Base-by-base conservation (phyloP, 2,797 vertebrate species). In the Sphenopsis melanotis region DNA sequence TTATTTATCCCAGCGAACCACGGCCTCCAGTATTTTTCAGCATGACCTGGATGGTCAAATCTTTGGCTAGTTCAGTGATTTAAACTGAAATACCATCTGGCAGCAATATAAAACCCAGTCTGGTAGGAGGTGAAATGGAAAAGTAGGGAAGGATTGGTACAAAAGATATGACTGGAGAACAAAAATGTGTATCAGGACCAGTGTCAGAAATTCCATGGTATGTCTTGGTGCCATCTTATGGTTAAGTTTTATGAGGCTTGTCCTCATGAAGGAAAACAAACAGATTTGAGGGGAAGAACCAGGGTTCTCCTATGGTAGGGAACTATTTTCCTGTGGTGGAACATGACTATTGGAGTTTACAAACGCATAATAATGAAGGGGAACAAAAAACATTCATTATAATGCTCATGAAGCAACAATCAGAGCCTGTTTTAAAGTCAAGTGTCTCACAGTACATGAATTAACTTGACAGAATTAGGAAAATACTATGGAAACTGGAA, bases 381-480 rank as follows among this genome's bases (percentile, higher is more conserved):
- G 47, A 95, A 66, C 85, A 93, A 96, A 92, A 34, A 76, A n/a
- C 63, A 37, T 61, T 41, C 36, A 27, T 91, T 88, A 52, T 36
- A 72, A 87, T 70, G 64, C 52, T 82, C 76, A 87, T 46, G 55
- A 90, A 88, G 13, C 32, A 92, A 94, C 83, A 95, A 87, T 79
- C 19, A 10, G 72, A 78, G 80, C 26, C 93, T 95, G 86, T 95
- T 90, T 87, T 66, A 79, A 84, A 92, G 80, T 93, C 55, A 65
- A 87, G 26, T 74, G 36, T 60, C 86, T 84, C 46, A 2, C 91
- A 94, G 88, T 27, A 89, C 83, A 92, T 95, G 86, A 96, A 95
- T 96, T 95, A 93, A 59, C 74, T 87, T 94, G 95, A 96, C 92
- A 93, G 93, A 88, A 94, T 70, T 90, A 87, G 95, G 94, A 94